These are phyloP conservation scores for Crenichthys baileyi DNA, from an alignment of 2,797 vertebrate species.

Conservation along the genomic window DNA sequence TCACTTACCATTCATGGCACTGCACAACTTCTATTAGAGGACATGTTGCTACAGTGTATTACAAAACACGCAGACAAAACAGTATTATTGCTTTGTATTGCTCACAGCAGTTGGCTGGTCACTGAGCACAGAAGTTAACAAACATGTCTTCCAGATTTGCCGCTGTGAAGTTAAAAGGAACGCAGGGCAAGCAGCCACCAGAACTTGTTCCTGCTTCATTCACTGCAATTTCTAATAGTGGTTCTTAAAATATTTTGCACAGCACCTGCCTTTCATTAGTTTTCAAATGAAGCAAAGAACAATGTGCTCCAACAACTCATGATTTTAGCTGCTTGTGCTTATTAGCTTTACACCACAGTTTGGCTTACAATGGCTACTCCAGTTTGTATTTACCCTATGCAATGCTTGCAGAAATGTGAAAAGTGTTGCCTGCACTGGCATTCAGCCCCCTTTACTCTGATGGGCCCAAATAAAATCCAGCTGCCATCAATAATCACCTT, in stretches of 20 bases:
- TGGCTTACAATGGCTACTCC: not conserved
- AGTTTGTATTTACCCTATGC: not conserved
- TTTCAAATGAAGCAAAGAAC: not conserved
- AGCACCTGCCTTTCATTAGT: not conserved
- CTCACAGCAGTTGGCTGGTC: not conserved
- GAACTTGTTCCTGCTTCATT: not conserved
- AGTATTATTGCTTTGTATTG: not conserved
- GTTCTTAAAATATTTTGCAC: slow-evolving; percentile 3
- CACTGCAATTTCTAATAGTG: not conserved
- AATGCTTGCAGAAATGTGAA: not conserved
- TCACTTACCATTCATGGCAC: not conserved
- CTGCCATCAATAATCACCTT: too few relatives aligned
- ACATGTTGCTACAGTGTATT: not conserved
- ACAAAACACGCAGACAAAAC: not conserved
- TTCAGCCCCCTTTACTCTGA: not conserved
- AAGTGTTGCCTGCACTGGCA: not conserved
- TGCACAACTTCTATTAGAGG: not conserved
- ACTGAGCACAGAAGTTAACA: not conserved
- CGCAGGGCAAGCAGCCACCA: not conserved
- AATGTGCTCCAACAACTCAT: not conserved
- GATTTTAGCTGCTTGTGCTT: not conserved
- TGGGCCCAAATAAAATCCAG: not conserved
- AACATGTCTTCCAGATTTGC: too few relatives aligned
- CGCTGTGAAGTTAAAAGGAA: too few relatives aligned
- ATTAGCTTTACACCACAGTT: not conserved